phyloP scores from a whole-genome alignment of 2,888 invertebrate genomes.

The Euproctis similis region DNA sequence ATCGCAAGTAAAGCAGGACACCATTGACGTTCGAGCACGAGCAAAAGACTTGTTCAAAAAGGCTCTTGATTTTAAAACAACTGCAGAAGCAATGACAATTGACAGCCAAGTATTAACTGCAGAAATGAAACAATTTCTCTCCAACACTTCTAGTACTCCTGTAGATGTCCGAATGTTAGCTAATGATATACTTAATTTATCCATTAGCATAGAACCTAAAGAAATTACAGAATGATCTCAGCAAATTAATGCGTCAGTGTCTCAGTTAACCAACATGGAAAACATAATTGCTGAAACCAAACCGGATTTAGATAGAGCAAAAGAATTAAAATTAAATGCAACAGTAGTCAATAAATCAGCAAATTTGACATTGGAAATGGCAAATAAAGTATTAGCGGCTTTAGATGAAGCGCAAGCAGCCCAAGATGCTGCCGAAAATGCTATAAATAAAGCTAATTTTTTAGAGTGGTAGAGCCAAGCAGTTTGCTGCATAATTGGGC shows the following conservation, averaged over 20 bases:
- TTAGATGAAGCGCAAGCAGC: slow-evolving; percentile 88
- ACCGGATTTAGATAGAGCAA: slow-evolving; percentile 85
- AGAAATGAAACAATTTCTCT: slow-evolving; percentile 81
- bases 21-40: slow-evolving; percentile 81
- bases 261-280: slow-evolving; percentile 93
- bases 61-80: slow-evolving; percentile 79
- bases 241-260: slow-evolving; percentile 89
- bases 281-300: slow-evolving; percentile 92
- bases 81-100: slow-evolving; percentile 79
- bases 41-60: slow-evolving; percentile 82
- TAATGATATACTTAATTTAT: slow-evolving; percentile 82
- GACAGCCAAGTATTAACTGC: slow-evolving; percentile 79
- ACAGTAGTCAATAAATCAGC: slow-evolving; percentile 81
- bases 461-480: too few relatives aligned
- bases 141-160: slow-evolving; percentile 80
- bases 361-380: slow-evolving; percentile 78
- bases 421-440: slow-evolving; percentile 86
- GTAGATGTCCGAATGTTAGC: slow-evolving; percentile 82
- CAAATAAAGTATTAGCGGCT: slow-evolving; percentile 84
- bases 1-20: slow-evolving; percentile 84
- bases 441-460: slow-evolving; percentile 89
- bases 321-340: slow-evolving; percentile 83
- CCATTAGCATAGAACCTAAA: slow-evolving; percentile 90
- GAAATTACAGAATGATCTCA: slow-evolving; percentile 89
- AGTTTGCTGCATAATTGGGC: too few relatives aligned